Evolutionary conservation across 2,113 vertebrate genomes (phyloP).

Genomic region (Meleagris gallopavo): DNA sequence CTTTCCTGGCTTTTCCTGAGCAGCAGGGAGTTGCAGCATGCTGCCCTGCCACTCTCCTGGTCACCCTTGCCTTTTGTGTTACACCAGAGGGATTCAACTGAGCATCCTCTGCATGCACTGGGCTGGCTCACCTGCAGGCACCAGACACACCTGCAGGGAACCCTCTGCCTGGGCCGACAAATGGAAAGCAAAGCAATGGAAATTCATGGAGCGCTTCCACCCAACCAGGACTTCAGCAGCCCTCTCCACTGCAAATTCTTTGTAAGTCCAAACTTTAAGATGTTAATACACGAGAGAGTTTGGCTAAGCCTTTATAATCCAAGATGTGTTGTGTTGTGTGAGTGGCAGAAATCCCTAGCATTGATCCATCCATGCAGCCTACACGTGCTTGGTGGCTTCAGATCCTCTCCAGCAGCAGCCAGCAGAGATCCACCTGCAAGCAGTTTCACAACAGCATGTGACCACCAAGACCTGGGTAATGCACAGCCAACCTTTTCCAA

Average conservation of each 20-base stretch:
- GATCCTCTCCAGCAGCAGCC: background rate
- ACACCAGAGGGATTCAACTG: accelerated
- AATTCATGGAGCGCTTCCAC: background rate
- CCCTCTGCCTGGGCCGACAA: background rate
- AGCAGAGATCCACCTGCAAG: background rate
- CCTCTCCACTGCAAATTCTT: background rate
- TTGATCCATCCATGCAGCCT: background rate
- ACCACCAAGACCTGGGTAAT: background rate
- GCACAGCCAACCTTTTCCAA: background rate
- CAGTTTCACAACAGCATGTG: background rate
- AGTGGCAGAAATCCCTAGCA: background rate
- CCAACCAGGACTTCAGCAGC: background rate
- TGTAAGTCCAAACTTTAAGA: background rate
- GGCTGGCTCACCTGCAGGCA: background rate
- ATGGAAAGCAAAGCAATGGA: background rate
- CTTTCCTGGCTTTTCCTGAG: background rate
- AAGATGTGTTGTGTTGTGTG: accelerated
- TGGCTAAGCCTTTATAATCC: background rate
- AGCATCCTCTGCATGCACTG: background rate
- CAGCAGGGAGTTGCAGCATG: too few relatives aligned
- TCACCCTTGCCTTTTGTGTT: background rate
- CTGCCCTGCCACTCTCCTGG: background rate
- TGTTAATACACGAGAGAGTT: background rate
- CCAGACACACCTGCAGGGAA: background rate
- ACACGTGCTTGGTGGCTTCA: background rate